phyloP scores from a whole-genome alignment of 2,113 vertebrate species.

The Egretta garzetta region DNA sequence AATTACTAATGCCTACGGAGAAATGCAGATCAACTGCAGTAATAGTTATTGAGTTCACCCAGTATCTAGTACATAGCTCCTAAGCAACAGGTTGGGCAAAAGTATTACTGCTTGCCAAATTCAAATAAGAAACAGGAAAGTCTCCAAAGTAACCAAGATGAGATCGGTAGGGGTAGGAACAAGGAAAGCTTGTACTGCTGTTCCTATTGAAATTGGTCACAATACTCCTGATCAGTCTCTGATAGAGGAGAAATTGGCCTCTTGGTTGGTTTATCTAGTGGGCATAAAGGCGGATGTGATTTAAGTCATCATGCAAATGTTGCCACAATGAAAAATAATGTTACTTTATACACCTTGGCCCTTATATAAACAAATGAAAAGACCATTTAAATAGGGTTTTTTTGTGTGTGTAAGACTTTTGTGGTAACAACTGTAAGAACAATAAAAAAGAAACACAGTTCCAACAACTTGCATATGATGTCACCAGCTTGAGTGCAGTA shows the following conservation, averaged over 20 bases:
- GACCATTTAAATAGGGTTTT: background rate
- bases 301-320: background rate
- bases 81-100: background rate
- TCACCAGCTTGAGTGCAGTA: background rate
- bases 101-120: background rate
- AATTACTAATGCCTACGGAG: background rate
- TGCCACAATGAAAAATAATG: background rate
- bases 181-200: background rate
- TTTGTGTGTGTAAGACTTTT: background rate
- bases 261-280: background rate
- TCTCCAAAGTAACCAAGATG: background rate
- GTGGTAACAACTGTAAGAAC: background rate
- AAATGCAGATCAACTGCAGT: background rate
- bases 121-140: background rate
- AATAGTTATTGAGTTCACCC: background rate
- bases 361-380: background rate
- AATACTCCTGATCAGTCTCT: background rate
- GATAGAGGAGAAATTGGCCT: background rate
- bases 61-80: background rate
- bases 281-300: background rate
- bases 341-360: background rate
- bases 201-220: background rate
- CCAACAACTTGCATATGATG: background rate
- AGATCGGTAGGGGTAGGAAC: background rate
- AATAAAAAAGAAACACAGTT: background rate